Percentiles rank a stretch among this genome's conserved stretches.
phyloP scores from a whole-genome alignment of 35 echinoderm and acorn worm species.

The Strongylocentrotus purpuratus region DNA sequence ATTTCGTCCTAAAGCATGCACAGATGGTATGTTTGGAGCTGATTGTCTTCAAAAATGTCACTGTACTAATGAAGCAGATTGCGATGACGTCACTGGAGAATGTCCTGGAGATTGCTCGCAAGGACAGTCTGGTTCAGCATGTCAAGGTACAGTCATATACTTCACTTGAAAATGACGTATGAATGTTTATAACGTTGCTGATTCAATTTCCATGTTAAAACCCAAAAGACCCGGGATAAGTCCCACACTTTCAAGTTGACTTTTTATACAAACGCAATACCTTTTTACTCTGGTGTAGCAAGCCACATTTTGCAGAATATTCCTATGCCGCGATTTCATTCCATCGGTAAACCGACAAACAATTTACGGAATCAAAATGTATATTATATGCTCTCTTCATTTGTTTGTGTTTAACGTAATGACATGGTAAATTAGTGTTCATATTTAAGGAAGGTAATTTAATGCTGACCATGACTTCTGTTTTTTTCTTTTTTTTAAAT shows the following conservation, averaged over 20 bases:
- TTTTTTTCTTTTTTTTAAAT: neutral
- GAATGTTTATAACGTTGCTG: neutral
- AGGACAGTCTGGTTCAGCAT: conserved; percentile 14
- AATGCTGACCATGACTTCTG: too few species aligned
- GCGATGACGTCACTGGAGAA: conserved; percentile 44
- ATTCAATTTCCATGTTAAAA: neutral
- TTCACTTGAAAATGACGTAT: neutral
- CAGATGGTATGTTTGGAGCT: conserved; percentile 26
- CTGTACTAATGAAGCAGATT: neutral
- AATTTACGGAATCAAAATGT: too few species aligned
- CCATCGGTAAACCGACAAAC: too few species aligned
- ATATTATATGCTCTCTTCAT: neutral
- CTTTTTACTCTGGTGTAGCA: too few species aligned
- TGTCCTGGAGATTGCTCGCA: conserved; percentile 30
- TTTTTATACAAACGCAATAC: neutral
- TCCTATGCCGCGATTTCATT: neutral
- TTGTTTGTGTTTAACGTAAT: neutral
- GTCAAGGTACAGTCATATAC: conserved; percentile 25
- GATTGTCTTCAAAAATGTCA: conserved; percentile 43
- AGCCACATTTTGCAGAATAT: neutral
- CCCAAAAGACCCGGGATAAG: neutral
- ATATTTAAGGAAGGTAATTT: neutral
- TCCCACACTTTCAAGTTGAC: neutral
- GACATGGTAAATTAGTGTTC: too few species aligned
- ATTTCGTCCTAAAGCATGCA: neutral